Percentiles rank a stretch among this genome's conserved stretches.
phyloP scores from a whole-genome alignment of 2,888 invertebrate species.

The Agrotis exclamationis region DNA sequence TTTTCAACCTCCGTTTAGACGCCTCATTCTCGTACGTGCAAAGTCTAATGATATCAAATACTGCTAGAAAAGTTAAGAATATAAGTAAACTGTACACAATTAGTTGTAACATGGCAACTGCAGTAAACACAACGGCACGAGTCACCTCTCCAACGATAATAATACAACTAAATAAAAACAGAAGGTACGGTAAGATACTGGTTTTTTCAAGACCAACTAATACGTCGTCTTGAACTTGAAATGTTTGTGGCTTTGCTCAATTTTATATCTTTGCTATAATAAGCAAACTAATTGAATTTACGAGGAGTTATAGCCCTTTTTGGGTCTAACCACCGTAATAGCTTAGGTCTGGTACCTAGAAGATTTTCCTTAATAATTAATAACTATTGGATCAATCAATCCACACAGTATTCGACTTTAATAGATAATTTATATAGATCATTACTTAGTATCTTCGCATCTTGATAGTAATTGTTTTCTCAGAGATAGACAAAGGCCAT shows the following conservation, averaged over 20 bases:
- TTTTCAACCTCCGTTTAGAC: slow-evolving; percentile 61
- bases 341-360: background rate
- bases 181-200: slow-evolving; percentile 38
- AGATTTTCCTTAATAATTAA: background rate
- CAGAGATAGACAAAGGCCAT: background rate
- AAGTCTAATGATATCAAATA: slow-evolving; percentile 73
- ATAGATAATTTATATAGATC: background rate
- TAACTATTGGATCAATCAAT: background rate
- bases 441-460: background rate
- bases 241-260: background rate
- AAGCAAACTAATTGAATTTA: background rate
- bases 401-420: background rate
- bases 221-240: slow-evolving; percentile 49
- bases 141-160: slow-evolving; percentile 43
- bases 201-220: slow-evolving; percentile 49
- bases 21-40: slow-evolving; percentile 67
- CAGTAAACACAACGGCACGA: slow-evolving; percentile 47
- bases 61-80: slow-evolving; percentile 72
- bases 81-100: slow-evolving; percentile 73
- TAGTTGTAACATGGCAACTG: slow-evolving; percentile 72
- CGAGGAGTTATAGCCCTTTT: background rate
- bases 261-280: slow-evolving; percentile 6
- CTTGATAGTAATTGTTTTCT: background rate
- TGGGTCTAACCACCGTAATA: background rate
- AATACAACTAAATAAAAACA: slow-evolving; percentile 62